Evolutionary conservation across 2,113 vertebrate genomes (phyloP).

Genomic region (Spea multiplicata): DNA sequence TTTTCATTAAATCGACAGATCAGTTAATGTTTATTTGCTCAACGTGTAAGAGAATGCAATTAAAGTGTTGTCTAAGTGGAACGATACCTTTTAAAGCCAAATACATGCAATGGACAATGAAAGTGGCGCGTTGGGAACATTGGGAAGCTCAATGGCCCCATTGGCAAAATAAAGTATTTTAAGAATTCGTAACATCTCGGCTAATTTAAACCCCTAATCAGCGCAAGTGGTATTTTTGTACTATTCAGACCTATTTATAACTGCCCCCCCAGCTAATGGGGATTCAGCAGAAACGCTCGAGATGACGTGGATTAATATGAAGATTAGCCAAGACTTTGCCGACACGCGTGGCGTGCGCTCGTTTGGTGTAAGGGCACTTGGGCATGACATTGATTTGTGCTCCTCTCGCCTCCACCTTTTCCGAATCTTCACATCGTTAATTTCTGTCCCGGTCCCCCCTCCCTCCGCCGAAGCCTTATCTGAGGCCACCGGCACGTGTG

Average conservation of each 20-base stretch:
- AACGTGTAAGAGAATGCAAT: too few relatives aligned
- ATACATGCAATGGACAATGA: too few relatives aligned
- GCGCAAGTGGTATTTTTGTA: not conserved
- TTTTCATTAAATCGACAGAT: too few relatives aligned
- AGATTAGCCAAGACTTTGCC: slow-evolving; percentile 19
- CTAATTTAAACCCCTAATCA: not conserved
- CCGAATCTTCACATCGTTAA: slow-evolving; percentile 6
- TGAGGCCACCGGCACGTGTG: slow-evolving; percentile 37
- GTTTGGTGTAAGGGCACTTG: slow-evolving; percentile 15
- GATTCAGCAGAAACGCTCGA: not conserved
- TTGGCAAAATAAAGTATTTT: too few relatives aligned
- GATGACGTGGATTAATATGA: slow-evolving; percentile 33
- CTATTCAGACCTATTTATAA: not conserved
- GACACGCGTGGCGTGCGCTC: not conserved
- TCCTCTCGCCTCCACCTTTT: slow-evolving; percentile 16
- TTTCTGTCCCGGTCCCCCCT: not conserved
- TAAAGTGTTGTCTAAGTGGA: too few relatives aligned
- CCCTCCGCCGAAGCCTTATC: slow-evolving; percentile 43
- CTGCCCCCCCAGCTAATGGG: not conserved
- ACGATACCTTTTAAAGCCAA: too few relatives aligned
- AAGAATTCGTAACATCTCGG: too few relatives aligned
- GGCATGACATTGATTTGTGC: slow-evolving; percentile 42
- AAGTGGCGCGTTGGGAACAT: too few relatives aligned
- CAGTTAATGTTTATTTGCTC: too few relatives aligned
- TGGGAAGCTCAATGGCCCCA: too few relatives aligned